A percentile compares a stretch with the other conserved stretches of the same genome.
Evolutionary conservation across 1,140 invertebrate species (phyloP).

Genomic region (Oryzaephilus surinamensis): DNA sequence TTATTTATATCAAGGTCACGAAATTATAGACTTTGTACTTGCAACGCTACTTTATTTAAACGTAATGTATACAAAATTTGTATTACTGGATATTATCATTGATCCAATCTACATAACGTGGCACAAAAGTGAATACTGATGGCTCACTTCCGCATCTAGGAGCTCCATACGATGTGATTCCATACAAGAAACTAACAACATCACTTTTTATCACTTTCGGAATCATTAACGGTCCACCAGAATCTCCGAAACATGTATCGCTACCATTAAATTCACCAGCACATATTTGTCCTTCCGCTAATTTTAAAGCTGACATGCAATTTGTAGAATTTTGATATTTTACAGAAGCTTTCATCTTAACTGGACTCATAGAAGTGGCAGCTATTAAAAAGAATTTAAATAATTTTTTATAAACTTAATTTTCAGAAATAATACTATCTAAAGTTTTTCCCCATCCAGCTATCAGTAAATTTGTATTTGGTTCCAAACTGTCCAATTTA

Average conservation of each 20-base stretch:
- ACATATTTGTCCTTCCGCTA: constrained; percentile 33
- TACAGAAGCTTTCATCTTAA: constrained; percentile 20
- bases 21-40: too few relatives aligned
- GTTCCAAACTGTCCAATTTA: too few relatives aligned
- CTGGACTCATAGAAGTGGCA: constrained; percentile 14
- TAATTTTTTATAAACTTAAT: too few relatives aligned
- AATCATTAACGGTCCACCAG: constrained; percentile 44
- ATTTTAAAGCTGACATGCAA: too few relatives aligned
- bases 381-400: neutral
- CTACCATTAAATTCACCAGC: constrained; percentile 34
- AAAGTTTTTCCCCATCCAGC: too few relatives aligned
- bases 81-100: constrained; percentile 6
- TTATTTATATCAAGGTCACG: too few relatives aligned
- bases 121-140: constrained; percentile 48
- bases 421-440: too few relatives aligned
- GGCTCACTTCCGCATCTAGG: too few relatives aligned
- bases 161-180: constrained; percentile 38
- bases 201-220: constrained; percentile 23
- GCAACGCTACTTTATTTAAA: neutral
- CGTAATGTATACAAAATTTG: neutral
- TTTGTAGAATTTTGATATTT: too few relatives aligned
- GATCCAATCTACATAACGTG: constrained; percentile 45
- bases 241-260: constrained; percentile 45
- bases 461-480: too few relatives aligned
- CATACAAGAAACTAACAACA: constrained; percentile 48